Evolutionary conservation across 2,113 vertebrate species (phyloP), one percentile per base, ranked within the genome.

Genomic region (Dermatemys mawii): DNA sequence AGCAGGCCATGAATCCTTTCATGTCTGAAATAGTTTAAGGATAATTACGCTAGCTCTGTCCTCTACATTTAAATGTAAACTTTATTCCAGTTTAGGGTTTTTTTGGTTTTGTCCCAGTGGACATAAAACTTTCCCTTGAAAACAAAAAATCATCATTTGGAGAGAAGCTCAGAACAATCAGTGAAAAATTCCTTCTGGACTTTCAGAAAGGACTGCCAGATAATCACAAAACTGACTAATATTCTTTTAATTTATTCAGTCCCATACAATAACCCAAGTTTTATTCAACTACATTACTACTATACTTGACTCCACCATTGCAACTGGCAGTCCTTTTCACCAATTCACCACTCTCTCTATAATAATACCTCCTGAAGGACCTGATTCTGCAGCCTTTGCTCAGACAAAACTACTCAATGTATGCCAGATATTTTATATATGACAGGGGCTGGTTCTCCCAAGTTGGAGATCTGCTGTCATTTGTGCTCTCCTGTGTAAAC

Each of bases 291-390:
- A 46, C 13, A 76, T 76, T 76, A 76, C 44, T 46, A 76, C 73
- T 76, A 27, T 46, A 76, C 41, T 41, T 75, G 41, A 75, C 38
- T 27, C 41, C 41, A 75, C 24, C 26, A 46, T 46, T 41, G 46
- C 63, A 76, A 10, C 19, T 44, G 38, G 35, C 19, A 73, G n/a
- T 11, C 48, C 46, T 8, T 86, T 9, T 73, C 50, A 35, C 0
- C 83, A 90, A 26, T 1, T 9, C 75, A 57, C 53, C 21, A 8
- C 7, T 54, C 16, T 27, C 35, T 24, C 29, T 51, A 16, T 10
- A 84, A 10, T 14, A 67, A 29, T 96, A 97, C 97, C 95, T 76
- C 41, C 73, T 46, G 24, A 76, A 46, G 41, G 41, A 76, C 41
- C 11, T 95, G 94, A 24, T 81, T 41, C 48, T 5, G 46, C 5